Percentiles rank a stretch among this genome's conserved stretches.
Evolutionary conservation across 2,113 vertebrate genomes (phyloP).

Genomic region (Verasper variegatus): DNA sequence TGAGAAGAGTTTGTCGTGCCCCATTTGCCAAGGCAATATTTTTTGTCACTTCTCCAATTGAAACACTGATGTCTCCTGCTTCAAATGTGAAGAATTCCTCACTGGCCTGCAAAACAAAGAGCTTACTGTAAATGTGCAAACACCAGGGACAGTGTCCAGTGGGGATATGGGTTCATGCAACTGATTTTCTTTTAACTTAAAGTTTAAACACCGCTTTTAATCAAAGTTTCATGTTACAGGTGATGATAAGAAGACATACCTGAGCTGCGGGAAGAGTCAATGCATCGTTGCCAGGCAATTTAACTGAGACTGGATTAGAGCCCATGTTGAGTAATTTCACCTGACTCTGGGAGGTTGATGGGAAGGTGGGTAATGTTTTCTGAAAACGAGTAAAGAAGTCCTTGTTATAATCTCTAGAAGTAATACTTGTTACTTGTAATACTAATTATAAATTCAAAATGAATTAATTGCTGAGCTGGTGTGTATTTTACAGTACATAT

Average conservation of each 20-base stretch:
- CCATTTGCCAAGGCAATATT: fast-evolving
- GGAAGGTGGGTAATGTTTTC: conserved; percentile 90
- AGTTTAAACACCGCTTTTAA: background rate
- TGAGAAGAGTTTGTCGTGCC: conserved; percentile 79
- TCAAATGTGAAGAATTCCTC: conserved; percentile 71
- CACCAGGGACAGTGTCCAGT: background rate
- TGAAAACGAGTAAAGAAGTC: conserved; percentile 57
- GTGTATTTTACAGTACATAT: background rate
- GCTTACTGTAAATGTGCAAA: background rate
- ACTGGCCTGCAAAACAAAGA: conserved; percentile 76
- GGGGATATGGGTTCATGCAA: background rate
- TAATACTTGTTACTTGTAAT: background rate
- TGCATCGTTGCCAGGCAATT: background rate
- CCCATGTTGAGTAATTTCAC: conserved; percentile 89
- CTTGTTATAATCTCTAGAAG: background rate
- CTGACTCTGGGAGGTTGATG: conserved; percentile 81
- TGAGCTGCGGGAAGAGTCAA: conserved; percentile 47
- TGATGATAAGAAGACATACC: conserved; percentile 53
- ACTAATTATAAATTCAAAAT: too few relatives aligned
- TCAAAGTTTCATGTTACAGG: background rate
- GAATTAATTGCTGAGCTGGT: too few relatives aligned
- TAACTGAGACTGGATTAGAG: conserved; percentile 42
- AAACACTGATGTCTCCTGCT: conserved; percentile 19
- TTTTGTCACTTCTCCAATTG: fast-evolving
- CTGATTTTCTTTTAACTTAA: background rate